Conservation (phyloP, 2,797 vertebrate species). For the Parauchenoglanis punctatus region DNA sequence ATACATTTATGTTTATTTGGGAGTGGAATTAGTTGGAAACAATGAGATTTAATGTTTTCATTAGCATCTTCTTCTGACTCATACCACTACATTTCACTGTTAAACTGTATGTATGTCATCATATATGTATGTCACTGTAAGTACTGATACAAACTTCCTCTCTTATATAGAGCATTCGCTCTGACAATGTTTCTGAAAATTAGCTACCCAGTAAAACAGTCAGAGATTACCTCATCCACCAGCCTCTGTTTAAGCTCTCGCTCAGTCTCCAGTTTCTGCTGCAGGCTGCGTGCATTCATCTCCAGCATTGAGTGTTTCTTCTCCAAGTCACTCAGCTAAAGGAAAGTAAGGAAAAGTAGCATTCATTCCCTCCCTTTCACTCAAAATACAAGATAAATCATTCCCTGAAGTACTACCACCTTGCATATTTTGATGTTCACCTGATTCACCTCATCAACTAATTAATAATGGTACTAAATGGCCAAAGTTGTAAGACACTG, state of each 20-base stretch:
- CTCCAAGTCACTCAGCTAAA: slow-evolving; percentile 91
- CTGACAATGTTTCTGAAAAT: neutral
- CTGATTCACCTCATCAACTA: neutral
- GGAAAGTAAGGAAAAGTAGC: neutral
- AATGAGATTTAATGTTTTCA: neutral
- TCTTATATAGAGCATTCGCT: neutral
- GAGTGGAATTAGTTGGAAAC: neutral
- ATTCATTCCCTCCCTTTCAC: neutral
- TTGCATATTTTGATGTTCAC: neutral
- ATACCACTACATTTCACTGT: neutral
- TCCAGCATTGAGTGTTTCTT: slow-evolving; percentile 98
- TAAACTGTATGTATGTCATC: neutral
- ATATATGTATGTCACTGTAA: neutral
- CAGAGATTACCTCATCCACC: slow-evolving; percentile 85
- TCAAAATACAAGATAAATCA: neutral
- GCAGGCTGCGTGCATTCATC: slow-evolving; percentile 94
- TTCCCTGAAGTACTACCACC: neutral
- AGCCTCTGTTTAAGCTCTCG: slow-evolving; percentile 94
- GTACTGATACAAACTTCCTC: neutral
- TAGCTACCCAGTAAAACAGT: neutral
- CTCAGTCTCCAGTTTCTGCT: slow-evolving; percentile 92
- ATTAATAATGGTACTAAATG: neutral
- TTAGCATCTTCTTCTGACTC: neutral
- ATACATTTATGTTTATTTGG: neutral
- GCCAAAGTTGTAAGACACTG: neutral